Percentiles rank a stretch among this genome's conserved stretches.
Evolutionary conservation across 2,888 invertebrate genomes (phyloP).

Genomic region (Maniola hyperantus): DNA sequence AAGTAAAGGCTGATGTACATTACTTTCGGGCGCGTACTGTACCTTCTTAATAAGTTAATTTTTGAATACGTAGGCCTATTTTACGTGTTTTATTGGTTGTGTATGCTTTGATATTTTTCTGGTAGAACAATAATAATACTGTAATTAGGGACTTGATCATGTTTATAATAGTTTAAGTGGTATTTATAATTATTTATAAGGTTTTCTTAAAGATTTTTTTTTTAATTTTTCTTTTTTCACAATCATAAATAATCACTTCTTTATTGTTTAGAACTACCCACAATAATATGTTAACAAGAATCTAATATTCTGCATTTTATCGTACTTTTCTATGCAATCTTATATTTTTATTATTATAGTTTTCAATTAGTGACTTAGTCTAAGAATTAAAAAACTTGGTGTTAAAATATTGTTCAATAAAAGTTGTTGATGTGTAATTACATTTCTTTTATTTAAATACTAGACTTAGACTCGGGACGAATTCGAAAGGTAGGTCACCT

Average conservation of each 20-base stretch:
- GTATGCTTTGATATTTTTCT: background rate
- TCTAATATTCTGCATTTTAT: background rate
- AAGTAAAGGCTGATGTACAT: no score
- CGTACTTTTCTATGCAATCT: background rate
- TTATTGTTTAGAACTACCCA: no score
- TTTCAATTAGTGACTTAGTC: constrained; percentile 12
- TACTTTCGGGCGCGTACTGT: no score
- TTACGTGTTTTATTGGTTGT: background rate
- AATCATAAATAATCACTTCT: no score
- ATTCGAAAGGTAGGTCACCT: no score
- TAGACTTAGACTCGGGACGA: no score
- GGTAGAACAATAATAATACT: background rate
- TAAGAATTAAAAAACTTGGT: constrained; percentile 21
- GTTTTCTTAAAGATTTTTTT: no score
- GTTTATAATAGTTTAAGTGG: no score
- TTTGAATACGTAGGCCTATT: background rate
- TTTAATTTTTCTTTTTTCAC: no score
- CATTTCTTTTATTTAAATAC: constrained; percentile 10
- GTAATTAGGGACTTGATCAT: no score
- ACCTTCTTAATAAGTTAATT: background rate
- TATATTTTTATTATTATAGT: background rate
- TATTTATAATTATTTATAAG: no score
- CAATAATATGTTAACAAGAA: no score
- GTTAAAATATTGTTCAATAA: constrained; percentile 33
- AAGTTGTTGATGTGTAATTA: constrained; percentile 32